Base-by-base conservation (phyloP, 2,797 vertebrate genomes). In the Enteromius radiatus region DNA sequence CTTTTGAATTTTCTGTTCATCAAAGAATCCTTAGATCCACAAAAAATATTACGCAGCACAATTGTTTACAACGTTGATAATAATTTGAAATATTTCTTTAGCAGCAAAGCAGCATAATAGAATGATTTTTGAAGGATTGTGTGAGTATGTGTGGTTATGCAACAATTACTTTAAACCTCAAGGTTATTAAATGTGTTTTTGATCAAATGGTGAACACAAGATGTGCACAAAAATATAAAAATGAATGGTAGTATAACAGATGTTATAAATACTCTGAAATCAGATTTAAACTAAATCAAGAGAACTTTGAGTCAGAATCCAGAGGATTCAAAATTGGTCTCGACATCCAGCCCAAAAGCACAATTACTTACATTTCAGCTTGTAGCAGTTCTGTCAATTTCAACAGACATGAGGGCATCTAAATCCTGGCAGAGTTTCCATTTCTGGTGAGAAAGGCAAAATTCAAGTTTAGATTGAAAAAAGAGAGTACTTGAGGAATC, bases 401-500 rank as follows among this genome's bases (percentile, higher is more conserved):
- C 14, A 14, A 38, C 23, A 0, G 8, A 41, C 70, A 74, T 23
- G 47, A 36, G 21, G 9, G 31, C 14, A 11, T 59, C 56, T 75
- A 26, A 59, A 75, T 75, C 52, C 52, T 59, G 73, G 33, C 36
- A 80, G 17, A 28, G n/a, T 76, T 26, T 36, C 49, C 49, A 23
- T 56, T 33, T 36, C 47, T 41, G 52, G 52, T 17, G 49, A 28
- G 49, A 19, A 59, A 73, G 56, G 56, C 41, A 73, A 76, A 76
- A 61, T 76, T 76, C 54, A 56, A 63, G 38, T 45, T 70, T 70
- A 45, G 41, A 73, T 49, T 63, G 41, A 38, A 73, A 74, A 19
- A 69, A 69, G 33, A 28, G 45, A 11, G 47, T 41, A 73, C 76
- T 49, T 45, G n/a, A 54, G 84, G 73, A 82, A 74, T 78, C 61